These are phyloP conservation scores for Poeciliopsis turneri DNA, from an alignment of 2,797 vertebrate species.

Conservation along the genomic window DNA sequence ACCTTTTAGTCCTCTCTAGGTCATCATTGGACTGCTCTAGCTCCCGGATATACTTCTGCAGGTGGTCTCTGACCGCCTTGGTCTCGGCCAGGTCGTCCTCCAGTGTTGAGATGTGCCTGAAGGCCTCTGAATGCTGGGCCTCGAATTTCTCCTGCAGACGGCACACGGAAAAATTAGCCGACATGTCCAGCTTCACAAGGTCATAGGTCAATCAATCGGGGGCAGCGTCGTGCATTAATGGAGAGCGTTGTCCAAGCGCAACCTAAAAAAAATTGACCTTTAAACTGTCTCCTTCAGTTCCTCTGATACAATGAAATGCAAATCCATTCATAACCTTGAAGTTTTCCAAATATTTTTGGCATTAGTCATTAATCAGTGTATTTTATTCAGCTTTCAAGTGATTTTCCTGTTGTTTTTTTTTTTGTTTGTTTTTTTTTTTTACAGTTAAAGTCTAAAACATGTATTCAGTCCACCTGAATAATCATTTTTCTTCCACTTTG, in stretches of 20 bases:
- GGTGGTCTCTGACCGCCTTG: conserved; percentile 89
- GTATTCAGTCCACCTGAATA: no score
- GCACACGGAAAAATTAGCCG: neutral
- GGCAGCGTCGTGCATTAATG: neutral
- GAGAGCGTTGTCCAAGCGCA: neutral
- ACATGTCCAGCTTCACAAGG: neutral
- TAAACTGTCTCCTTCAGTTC: neutral
- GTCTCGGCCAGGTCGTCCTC: conserved; percentile 93
- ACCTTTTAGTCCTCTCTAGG: conserved; percentile 97
- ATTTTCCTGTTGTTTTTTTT: neutral
- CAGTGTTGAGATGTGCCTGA: conserved; percentile 88
- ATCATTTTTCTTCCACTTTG: neutral
- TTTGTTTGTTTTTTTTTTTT: no score
- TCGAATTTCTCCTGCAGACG: conserved; percentile 90
- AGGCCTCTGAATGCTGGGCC: conserved; percentile 87
- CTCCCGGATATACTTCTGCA: conserved; percentile 97
- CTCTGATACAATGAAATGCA: neutral
- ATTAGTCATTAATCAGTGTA: neutral
- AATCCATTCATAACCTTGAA: neutral
- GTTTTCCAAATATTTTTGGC: neutral
- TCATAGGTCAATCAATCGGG: conserved; percentile 3
- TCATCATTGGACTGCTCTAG: conserved; percentile 97
- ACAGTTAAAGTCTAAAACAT: neutral
- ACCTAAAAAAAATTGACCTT: neutral
- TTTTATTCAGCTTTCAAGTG: neutral